Base-by-base conservation (phyloP, 1,140 invertebrate genomes). In the Conus ventricosus region DNA sequence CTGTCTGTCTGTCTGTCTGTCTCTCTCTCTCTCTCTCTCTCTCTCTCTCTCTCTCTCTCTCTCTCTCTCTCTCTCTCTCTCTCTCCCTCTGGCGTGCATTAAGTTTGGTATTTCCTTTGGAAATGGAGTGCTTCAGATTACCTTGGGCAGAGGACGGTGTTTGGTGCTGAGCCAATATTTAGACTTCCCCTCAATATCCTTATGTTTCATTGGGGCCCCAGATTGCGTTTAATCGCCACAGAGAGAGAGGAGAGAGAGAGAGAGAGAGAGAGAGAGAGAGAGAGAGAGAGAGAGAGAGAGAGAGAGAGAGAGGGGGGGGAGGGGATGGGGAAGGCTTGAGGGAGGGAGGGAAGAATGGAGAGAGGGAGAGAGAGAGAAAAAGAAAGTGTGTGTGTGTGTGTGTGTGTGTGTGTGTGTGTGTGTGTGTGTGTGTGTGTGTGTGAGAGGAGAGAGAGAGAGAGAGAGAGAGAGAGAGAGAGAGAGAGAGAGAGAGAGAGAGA, bases 211-310 rank as follows among this genome's bases (percentile, higher is more conserved):
- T 2, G 55, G 0, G 23, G 6, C 11, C 60, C 13, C 13, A 17
- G 67, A 71, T 71, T 71, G 67, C 57, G 8, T 60, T 60, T 8
- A 15, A 15, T 15, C 15, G 8, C 57, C 57, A 60, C 57, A 60
- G 4, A 20, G 67, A 71, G 67, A 20, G 67, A 71, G 67, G 67
- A 71, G 67, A 23, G 67, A 71, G 20, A 20, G 67, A 13, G 94
- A 15, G 91, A 93, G 85, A 93, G 95, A 60, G 27, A 90, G 87
- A 71, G 91, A 91, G 75, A 93, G 85, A 71, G 85, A 71, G n/a
- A 23, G 88, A 5, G 88, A 88, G 11, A 4, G 93, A 20, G 94
- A 92, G 90, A 95, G 82, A 23, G 51, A 20, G 67, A 20, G 67
- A 20, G 67, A 20, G 67, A 20, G 82, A 23, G 51, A 20, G 67